Evolutionary conservation across 2,888 invertebrate genomes (phyloP), one percentile per base, ranked within the genome.

Genomic region (Eudasyphora cyanicolor): DNA sequence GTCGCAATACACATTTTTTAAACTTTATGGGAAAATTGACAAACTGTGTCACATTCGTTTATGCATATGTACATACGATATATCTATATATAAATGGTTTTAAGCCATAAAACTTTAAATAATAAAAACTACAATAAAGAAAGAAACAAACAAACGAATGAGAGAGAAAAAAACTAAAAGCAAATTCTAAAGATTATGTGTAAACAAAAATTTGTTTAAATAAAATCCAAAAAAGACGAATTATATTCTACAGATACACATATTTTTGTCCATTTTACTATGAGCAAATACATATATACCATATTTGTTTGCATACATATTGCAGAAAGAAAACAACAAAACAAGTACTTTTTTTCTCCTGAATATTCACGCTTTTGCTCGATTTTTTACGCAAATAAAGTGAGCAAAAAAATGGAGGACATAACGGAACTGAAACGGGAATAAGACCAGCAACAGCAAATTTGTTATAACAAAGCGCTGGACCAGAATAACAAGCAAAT

Each of bases 401-500:
- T 76, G 60, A 27, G 17, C 21, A 78, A 51, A 62, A 64, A 32
- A 17, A 27, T n/a, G 10, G 4, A 12, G 42, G 45, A 67, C 14
- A 64, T 24, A 69, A 35, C 74, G 24, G 67, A 21, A 0, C 29
- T 29, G 62, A 27, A 27, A 10, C 38, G 29, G 64, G 32, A 35
- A 21, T 17, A 21, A 17, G 38, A 2, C 10, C 38, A 64, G 64
- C 38, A 60, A 49, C 57, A 84, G 71, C 64, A 57, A 84, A 81
- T 79, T 84, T 81, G 78, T 81, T 84, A 76, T 75, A 84, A 84
- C 60, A 82, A 75, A 80, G 77, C 82, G 74, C 81, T 82, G 78
- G 82, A 85, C 85, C 81, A 77, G 82, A 85, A 85, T 84, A 82
- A 86, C 85, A 77, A 85, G 85, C 81, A 85, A 84, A 85, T 84